phyloP scores from a whole-genome alignment of 2,113 vertebrate genomes.

The Pitta sordida region DNA sequence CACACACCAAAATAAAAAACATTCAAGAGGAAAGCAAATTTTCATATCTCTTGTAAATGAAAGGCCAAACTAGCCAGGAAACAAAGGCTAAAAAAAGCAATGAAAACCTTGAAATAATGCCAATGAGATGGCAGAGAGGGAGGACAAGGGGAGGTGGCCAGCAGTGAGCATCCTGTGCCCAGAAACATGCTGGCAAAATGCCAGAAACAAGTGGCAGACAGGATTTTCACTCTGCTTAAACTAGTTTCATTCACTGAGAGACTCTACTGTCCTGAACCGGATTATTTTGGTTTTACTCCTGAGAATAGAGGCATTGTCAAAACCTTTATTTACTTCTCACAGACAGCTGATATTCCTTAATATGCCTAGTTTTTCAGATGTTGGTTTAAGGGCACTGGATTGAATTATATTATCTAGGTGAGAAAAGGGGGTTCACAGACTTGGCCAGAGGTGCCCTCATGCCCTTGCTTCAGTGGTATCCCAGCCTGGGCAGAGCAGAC shows the following conservation, averaged over 20 bases:
- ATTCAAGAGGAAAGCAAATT: not conserved
- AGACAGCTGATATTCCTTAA: not conserved
- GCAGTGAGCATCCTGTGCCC: not conserved
- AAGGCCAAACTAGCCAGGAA: not conserved
- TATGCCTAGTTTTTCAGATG: not conserved
- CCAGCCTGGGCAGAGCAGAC: not conserved
- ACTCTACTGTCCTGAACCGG: not conserved
- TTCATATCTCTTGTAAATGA: not conserved
- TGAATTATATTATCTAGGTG: not conserved
- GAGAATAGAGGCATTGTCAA: not conserved
- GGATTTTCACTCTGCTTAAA: not conserved
- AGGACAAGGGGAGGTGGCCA: not conserved
- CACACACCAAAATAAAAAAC: not conserved
- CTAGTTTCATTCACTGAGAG: not conserved
- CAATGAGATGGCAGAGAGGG: not conserved
- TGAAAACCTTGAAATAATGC: not conserved
- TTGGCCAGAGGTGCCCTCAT: not conserved
- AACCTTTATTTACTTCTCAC: not conserved
- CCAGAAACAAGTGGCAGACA: not conserved
- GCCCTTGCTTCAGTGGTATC: not conserved
- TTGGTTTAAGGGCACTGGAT: not conserved
- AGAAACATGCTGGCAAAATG: not conserved
- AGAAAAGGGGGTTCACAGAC: not conserved
- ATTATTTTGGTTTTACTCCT: not conserved
- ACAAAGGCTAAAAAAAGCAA: not conserved